Evolutionary conservation across 37 sponge, comb jelly and placozoan species (phyloP), one percentile per base, ranked within the genome.

Genomic region (Axinella damicornis): DNA sequence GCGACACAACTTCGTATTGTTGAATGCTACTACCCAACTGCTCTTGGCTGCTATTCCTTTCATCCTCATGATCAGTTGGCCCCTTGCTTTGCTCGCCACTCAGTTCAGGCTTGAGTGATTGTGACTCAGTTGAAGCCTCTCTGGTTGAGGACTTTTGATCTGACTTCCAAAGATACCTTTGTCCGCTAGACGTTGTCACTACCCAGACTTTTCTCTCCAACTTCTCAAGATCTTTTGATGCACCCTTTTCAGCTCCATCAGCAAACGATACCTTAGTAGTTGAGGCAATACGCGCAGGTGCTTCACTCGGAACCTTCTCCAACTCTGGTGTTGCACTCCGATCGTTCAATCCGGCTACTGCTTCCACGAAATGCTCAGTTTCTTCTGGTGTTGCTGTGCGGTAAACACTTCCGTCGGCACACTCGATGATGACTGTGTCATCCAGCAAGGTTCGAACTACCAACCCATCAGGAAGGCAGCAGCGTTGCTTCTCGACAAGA

Each of bases 361-460:
- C 46, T 35, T 56, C 18, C 46, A 36, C 30, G 39, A 69, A 85
- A 2, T 62, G 40, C 24, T 77, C 60, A 13, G 38, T 40, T 36
- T 87, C 84, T 37, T 62, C 30, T 15, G 14, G 21, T n/a, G 78
- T 65, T n/a, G 83, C 87, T 27, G 87, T 77, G 2, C 74, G 67
- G 52, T 86, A 79, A 19, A 80, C 61, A 56, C 52, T 69, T 14
- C 94, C 91, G 81, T 89, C 83, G 9, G 87, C 73, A 81, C 64
- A 65, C 37, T 80, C 64, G 32, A 92, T 74, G 25, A 56, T 25
- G 18, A 84, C 19, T 13, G 75, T n/a, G n/a, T 56, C 71, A 72
- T 92, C 85, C n/a, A 6, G 27, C 79, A 76, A 37, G 65, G 32
- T 53, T 24, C 69, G 41, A 55, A 89, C 30, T 14, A 95, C 80